These are phyloP conservation scores for Oostethus manadensis DNA, from an alignment of 2,113 vertebrate genomes.

Conservation along the genomic window DNA sequence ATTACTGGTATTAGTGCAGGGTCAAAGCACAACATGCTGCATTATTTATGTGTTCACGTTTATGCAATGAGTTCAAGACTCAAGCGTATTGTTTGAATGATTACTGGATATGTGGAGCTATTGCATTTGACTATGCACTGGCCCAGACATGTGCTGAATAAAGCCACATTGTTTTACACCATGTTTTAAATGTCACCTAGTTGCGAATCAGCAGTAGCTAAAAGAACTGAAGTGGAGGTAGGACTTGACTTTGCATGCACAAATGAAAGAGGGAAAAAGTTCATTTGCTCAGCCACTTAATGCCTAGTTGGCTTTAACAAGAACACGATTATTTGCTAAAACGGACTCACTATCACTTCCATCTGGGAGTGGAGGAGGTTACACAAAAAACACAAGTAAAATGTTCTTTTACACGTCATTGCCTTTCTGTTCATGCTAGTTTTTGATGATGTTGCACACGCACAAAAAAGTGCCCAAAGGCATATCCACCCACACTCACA, in stretches of 20 bases:
- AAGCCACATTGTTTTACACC: slow-evolving; percentile 25
- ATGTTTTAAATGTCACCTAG: slow-evolving; percentile 55
- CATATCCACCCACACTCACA: slow-evolving; percentile 29
- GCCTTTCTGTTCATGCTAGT: slow-evolving; percentile 46
- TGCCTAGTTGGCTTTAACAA: slow-evolving; percentile 42
- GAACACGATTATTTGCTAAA: slow-evolving; percentile 37
- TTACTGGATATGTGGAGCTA: slow-evolving; percentile 14
- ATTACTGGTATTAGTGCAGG: slow-evolving; percentile 13
- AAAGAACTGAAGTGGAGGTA: slow-evolving; percentile 12
- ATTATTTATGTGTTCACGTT: slow-evolving; percentile 10
- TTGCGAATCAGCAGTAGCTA: slow-evolving; percentile 40
- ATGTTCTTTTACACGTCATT: slow-evolving; percentile 38
- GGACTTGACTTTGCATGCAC: slow-evolving; percentile 18
- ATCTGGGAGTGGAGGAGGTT: slow-evolving; percentile 22
- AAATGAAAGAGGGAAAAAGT: slow-evolving; percentile 15
- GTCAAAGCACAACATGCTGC: not conserved
- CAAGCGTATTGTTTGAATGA: slow-evolving; percentile 20
- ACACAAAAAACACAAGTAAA: slow-evolving; percentile 1
- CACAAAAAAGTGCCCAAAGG: slow-evolving; percentile 24
- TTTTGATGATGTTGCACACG: slow-evolving; percentile 32
- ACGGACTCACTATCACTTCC: slow-evolving; percentile 45
- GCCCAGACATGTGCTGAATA: slow-evolving; percentile 40
- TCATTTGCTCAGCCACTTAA: slow-evolving; percentile 39
- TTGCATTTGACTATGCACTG: slow-evolving; percentile 37
- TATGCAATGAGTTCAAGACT: slow-evolving; percentile 1